Conservation (phyloP, 2,113 vertebrate species). For the Stomatorhinus ivindoensis region DNA sequence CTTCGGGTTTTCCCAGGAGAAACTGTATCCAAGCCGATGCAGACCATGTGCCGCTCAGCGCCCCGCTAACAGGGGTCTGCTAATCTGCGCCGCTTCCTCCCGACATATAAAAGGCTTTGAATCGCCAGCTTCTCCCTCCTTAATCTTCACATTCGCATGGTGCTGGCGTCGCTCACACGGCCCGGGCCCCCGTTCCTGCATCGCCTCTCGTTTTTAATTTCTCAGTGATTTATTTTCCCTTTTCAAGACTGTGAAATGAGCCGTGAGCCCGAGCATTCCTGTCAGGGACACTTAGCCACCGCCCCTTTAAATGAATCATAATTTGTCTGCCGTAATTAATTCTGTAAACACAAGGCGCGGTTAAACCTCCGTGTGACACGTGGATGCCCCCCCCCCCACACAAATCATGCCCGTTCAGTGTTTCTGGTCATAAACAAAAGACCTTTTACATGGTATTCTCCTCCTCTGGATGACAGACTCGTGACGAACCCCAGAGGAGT, state of each 20-base stretch:
- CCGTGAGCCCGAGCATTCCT: background rate
- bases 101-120: conserved; percentile 5
- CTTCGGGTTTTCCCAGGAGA: conserved; percentile 1
- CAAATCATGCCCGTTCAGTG: background rate
- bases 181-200: background rate
- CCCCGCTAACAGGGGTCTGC: background rate
- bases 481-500: background rate
- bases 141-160: conserved; percentile 17
- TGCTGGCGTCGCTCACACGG: background rate
- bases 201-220: background rate
- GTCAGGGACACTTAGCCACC: background rate
- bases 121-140: background rate
- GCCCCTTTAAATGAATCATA: background rate
- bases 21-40: background rate
- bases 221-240: background rate
- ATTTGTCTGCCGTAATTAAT: background rate
- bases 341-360: background rate
- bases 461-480: background rate
- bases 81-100: background rate
- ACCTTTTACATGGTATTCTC: background rate
- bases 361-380: background rate
- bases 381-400: background rate
- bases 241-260: background rate
- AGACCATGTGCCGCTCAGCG: background rate
- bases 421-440: background rate